phyloP scores from a whole-genome alignment of 1,140 invertebrate genomes.

The Dryas iulia region DNA sequence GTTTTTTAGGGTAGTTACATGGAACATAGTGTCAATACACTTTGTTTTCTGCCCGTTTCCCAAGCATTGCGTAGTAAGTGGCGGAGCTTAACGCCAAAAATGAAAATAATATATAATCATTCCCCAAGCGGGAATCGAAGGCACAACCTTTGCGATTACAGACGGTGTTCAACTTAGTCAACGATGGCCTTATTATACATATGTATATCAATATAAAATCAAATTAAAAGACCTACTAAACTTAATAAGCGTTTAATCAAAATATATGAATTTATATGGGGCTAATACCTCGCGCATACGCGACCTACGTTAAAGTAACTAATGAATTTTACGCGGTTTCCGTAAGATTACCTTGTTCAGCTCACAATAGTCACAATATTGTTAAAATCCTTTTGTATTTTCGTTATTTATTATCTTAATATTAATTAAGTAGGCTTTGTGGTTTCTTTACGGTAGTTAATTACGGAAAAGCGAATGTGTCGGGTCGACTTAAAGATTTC shows the following conservation, averaged over 20 bases:
- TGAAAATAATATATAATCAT: too few species aligned
- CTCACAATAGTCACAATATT: constrained; percentile 13
- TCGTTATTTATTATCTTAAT: constrained; percentile 22
- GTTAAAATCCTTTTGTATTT: constrained; percentile 16
- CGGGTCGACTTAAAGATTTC: background rate
- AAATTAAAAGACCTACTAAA: too few species aligned
- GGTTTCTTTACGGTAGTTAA: background rate
- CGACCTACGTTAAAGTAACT: background rate
- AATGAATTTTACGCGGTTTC: constrained; percentile 5
- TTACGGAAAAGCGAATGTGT: background rate
- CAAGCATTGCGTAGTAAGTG: too few species aligned
- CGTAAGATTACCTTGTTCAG: constrained; percentile 10
- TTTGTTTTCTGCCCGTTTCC: too few species aligned
- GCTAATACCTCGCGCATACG: background rate
- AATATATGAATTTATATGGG: background rate
- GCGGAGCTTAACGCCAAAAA: too few species aligned
- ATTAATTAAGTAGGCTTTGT: constrained; percentile 15
- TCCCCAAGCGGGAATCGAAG: too few species aligned
- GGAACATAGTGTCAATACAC: too few species aligned
- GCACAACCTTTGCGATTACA: too few species aligned
- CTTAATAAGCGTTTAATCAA: background rate
- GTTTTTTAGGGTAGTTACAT: too few species aligned
- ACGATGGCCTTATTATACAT: too few species aligned
- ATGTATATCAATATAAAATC: too few species aligned
- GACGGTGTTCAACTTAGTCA: too few species aligned